Evolutionary conservation across 2,888 invertebrate species (phyloP).

Genomic region (Scaptomyza flava): DNA sequence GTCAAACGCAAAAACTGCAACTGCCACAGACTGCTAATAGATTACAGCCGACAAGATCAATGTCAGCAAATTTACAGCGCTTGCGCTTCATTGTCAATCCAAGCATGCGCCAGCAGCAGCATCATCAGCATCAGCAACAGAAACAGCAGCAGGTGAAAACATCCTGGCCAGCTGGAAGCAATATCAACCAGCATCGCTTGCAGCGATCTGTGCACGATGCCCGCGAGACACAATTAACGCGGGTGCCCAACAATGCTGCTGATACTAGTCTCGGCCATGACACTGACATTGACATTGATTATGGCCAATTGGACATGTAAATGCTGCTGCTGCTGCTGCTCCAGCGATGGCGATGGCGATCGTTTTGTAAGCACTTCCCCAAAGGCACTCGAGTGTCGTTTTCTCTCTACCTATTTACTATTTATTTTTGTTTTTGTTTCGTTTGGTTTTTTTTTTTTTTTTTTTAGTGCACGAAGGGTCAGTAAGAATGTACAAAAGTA

Average conservation of each 20-base stretch:
- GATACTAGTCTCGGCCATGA: constrained; percentile 30
- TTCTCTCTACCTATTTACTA: constrained; percentile 10
- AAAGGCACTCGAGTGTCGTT: constrained; percentile 27
- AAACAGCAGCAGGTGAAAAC: constrained; percentile 70
- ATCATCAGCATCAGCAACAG: constrained; percentile 19
- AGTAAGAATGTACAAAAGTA: constrained; percentile 47
- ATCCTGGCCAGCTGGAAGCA: constrained; percentile 39
- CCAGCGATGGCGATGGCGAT: constrained; percentile 42
- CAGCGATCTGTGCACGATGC: constrained; percentile 44
- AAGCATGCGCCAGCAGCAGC: constrained; percentile 52
- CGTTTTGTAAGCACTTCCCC: constrained; percentile 26
- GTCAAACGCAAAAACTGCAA: constrained; percentile 12
- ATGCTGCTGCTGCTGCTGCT: constrained; percentile 20
- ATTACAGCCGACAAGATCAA: constrained; percentile 81
- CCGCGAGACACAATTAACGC: constrained; percentile 77
- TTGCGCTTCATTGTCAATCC: constrained; percentile 58
- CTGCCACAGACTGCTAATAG: constrained; percentile 72
- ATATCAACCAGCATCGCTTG: constrained; percentile 27
- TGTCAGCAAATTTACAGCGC: constrained; percentile 70
- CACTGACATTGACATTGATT: constrained; percentile 60
- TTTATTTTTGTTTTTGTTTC: neutral
- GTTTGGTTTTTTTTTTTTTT: neutral
- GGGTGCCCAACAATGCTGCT: constrained; percentile 38
- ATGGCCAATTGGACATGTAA: constrained; percentile 68
- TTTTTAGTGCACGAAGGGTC: constrained; percentile 36